Percentiles rank a stretch among this genome's conserved stretches.
Evolutionary conservation across 2,797 vertebrate species (phyloP).

Genomic region (Diplodus puntazzo): DNA sequence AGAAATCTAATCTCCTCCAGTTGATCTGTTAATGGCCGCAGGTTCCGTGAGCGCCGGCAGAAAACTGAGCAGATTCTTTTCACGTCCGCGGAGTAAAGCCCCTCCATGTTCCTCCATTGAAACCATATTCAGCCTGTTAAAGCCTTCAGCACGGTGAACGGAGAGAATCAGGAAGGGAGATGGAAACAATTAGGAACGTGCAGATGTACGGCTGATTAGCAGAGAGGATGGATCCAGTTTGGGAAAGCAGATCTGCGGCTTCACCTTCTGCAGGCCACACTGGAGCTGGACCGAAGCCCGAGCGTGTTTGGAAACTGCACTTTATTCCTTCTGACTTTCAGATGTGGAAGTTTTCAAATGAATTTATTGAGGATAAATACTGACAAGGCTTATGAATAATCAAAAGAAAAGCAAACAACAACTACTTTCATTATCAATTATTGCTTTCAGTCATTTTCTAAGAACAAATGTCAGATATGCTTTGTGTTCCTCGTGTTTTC

Average conservation of each 20-base stretch:
- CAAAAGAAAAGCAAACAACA: too few species aligned
- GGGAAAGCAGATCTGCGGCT: slow-evolving; percentile 71
- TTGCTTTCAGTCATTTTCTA: too few species aligned
- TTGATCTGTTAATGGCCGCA: slow-evolving; percentile 59
- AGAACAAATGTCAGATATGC: too few species aligned
- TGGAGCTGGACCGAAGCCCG: slow-evolving; percentile 32
- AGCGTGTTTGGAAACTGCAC: background rate
- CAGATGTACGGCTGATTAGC: slow-evolving; percentile 90
- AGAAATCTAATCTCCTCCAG: slow-evolving; percentile 41
- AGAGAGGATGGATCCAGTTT: slow-evolving; percentile 93
- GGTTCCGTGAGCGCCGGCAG: slow-evolving; percentile 27
- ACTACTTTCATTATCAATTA: too few species aligned
- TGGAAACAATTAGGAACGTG: slow-evolving; percentile 91
- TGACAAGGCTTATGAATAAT: too few species aligned
- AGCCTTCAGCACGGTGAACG: slow-evolving; percentile 14
- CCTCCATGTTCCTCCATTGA: slow-evolving; percentile 3
- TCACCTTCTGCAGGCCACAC: slow-evolving; percentile 88
- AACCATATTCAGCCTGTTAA: slow-evolving; percentile 36
- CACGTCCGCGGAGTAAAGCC: slow-evolving; percentile 29
- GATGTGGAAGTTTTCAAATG: background rate
- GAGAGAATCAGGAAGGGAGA: slow-evolving; percentile 66
- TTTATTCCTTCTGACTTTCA: slow-evolving; percentile 9
- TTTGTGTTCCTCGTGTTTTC: too few species aligned
- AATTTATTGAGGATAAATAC: background rate
- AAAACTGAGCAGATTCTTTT: slow-evolving; percentile 26